These are phyloP conservation scores for Phycodurus eques DNA, from an alignment of 2,113 vertebrate genomes.

Conservation along the genomic window DNA sequence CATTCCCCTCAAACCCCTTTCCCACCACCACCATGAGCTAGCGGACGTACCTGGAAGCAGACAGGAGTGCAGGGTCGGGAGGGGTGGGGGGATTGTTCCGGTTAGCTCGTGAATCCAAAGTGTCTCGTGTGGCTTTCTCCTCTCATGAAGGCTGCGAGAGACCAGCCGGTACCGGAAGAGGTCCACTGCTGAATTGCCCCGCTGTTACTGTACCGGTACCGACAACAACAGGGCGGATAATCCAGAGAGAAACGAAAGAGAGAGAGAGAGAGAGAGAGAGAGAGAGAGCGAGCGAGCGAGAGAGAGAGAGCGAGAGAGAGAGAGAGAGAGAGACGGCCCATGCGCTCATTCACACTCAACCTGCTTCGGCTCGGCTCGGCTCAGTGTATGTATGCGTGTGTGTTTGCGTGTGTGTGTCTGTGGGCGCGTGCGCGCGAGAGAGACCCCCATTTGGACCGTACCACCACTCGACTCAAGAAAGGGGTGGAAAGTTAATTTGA, in stretches of 20 bases:
- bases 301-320: not conserved
- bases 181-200: not conserved
- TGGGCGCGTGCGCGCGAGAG: constrained; percentile 16
- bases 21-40: constrained; percentile 4
- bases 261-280: not conserved
- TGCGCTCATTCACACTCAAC: constrained; percentile 37
- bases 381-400: constrained; percentile 27
- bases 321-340: constrained; percentile 4
- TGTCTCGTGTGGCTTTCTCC: not conserved
- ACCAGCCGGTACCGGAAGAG: constrained; percentile 1
- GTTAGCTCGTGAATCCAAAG: constrained; percentile 7
- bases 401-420: constrained; percentile 23
- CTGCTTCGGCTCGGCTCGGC: constrained; percentile 47
- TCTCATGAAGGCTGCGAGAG: constrained; percentile 1
- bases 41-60: constrained; percentile 7
- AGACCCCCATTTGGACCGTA: constrained; percentile 39
- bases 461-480: constrained; percentile 17
- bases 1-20: not conserved
- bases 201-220: not conserved
- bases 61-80: not conserved
- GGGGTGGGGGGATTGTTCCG: not conserved
- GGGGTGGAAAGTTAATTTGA: not conserved
- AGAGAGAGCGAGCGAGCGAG: not conserved
- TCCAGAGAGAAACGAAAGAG: constrained; percentile 22
- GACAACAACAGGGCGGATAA: constrained; percentile 13